Conservation (phyloP, 92 coral and sea anemone species). For the Phenganax marumi region DNA sequence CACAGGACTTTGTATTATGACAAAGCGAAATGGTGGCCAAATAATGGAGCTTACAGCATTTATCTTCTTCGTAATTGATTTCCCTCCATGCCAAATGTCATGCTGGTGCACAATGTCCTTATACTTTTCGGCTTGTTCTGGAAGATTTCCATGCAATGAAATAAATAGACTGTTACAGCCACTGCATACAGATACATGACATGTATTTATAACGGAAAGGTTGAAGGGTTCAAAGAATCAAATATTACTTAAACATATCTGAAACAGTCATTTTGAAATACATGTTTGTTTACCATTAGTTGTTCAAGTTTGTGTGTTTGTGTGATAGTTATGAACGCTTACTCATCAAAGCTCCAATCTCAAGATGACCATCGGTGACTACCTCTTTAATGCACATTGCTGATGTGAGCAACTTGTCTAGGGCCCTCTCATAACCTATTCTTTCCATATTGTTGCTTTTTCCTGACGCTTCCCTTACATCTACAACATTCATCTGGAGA, state of each 20-base stretch:
- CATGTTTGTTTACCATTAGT: no score
- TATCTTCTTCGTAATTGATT: not conserved
- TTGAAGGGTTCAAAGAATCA: not conserved
- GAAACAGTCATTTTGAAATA: not conserved
- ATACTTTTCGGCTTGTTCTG: conserved; percentile 1
- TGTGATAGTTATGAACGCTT: not conserved
- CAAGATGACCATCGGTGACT: conserved; percentile 52
- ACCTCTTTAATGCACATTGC: conserved; percentile 45
- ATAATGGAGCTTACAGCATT: conserved; percentile 7
- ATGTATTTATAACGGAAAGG: not conserved
- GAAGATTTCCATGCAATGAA: not conserved
- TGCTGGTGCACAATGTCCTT: conserved; percentile 1
- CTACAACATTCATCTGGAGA: conserved; percentile 29
- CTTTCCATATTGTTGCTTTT: conserved; percentile 52
- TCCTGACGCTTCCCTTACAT: conserved; percentile 41
- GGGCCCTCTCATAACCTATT: conserved; percentile 47
- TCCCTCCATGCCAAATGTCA: conserved; percentile 26
- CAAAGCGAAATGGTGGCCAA: not conserved
- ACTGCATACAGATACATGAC: not conserved
- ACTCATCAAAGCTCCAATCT: conserved; percentile 50
- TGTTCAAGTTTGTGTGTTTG: no score
- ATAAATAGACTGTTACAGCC: not conserved
- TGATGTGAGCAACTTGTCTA: conserved; percentile 28
- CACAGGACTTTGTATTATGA: not conserved
- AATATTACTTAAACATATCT: not conserved